Conservation (phyloP, 2,888 invertebrate species). For the Hirtodrosophila duncani region DNA sequence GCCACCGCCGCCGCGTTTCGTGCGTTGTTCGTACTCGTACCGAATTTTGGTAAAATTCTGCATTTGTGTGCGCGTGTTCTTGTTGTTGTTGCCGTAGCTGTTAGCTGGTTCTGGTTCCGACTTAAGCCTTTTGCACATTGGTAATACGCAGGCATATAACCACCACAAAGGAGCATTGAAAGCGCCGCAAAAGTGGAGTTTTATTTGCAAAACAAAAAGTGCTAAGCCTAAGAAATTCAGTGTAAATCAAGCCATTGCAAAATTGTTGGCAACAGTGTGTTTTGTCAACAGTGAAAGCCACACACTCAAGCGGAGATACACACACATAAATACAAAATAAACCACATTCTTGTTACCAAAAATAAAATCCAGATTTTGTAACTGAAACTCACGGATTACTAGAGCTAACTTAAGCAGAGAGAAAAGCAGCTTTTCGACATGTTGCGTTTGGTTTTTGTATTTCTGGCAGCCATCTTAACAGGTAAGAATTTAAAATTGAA, state of each 20-base stretch:
- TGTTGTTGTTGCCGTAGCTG: constrained; percentile 16
- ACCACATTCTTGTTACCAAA: too few species aligned
- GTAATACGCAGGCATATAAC: too few species aligned
- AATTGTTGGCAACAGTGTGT: constrained; percentile 19
- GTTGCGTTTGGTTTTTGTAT: constrained; percentile 68
- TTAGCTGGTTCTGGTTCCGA: background rate
- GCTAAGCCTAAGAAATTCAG: constrained; percentile 11
- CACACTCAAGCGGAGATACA: constrained; percentile 9
- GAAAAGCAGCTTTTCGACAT: constrained; percentile 47
- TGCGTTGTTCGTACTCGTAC: constrained; percentile 4
- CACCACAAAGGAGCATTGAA: too few species aligned
- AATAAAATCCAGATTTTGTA: constrained; percentile 20
- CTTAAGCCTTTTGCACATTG: too few species aligned
- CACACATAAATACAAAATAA: constrained; percentile 6
- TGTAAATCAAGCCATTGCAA: background rate
- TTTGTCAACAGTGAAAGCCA: constrained; percentile 49
- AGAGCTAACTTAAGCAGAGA: constrained; percentile 33
- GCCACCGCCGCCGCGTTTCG: constrained; percentile 24
- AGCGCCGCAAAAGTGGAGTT: constrained; percentile 4
- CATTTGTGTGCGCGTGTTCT: constrained; percentile 33
- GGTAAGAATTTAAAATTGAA: constrained; percentile 53
- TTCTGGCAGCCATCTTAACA: constrained; percentile 74
- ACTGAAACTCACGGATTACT: constrained; percentile 30
- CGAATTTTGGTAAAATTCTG: constrained; percentile 3
- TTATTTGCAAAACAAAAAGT: background rate